Base-by-base conservation (phyloP, 2,113 vertebrate species). In the Ancistrus triradiatus region DNA sequence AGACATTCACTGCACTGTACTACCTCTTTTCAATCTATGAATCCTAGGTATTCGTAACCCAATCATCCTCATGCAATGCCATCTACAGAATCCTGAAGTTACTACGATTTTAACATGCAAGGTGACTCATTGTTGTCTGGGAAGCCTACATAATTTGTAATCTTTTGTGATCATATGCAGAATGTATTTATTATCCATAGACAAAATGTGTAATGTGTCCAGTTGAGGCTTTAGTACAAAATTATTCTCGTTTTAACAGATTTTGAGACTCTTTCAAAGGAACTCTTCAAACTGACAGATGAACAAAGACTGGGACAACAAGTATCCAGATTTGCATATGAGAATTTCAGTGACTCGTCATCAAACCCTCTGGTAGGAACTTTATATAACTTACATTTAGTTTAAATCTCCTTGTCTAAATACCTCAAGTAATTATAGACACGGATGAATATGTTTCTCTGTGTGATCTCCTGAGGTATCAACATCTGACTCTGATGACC, bases 241-340 rank as follows among this genome's bases (percentile, higher is more conserved):
- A 9, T 21, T 60, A 7, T n/a, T n/a, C n/a, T n/a, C 42, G 42
- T 25, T 25, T 14, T 15, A 21, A 9, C 51, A 97, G 95, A 95
- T 72, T 91, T 94, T 13, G 50, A 92, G 75, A 83, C 75, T 24
- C 78, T 87, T 78, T 83, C 89, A 67, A 83, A 78, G 77, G 90
- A 85, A 55, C 79, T 92, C 21, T 90, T 96, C 72, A 78, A 72
- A 57, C 22, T 84, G 27, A 46, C 86, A 69, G 79, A 88, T 33
- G 83, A 84, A 46, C 19, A 72, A 48, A 73, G 52, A 25, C 31
- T 69, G 11, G 38, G 25, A 17, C 79, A 74, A 66, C 75, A 76
- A 13, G 22, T 70, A 21, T 51, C 21, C 1, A 50, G 46, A 4
- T 63, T 79, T 49, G 79, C 74, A 1, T 59, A 76, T 5, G 77